These are phyloP conservation scores for Syrmaticus mikado DNA, from an alignment of 2,113 vertebrate genomes.

Conservation along the genomic window DNA sequence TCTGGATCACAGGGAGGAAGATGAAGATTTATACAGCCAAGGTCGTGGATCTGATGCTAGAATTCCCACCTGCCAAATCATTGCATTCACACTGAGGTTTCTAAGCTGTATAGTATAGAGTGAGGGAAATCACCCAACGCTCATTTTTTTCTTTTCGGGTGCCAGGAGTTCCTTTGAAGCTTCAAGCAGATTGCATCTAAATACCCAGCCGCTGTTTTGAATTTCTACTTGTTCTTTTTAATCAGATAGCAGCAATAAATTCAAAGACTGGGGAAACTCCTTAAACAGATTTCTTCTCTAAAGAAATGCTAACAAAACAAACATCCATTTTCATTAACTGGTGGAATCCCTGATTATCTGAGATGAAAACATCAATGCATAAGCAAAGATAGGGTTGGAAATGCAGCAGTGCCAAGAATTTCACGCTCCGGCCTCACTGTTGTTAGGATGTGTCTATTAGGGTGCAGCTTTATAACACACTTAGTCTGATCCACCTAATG, in stretches of 20 bases:
- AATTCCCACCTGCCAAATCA: neutral
- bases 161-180: neutral
- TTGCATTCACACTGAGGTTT: rapidly evolving
- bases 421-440: neutral
- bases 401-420: neutral
- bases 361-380: neutral
- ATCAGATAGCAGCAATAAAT: neutral
- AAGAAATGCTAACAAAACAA: neutral
- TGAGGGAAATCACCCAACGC: neutral
- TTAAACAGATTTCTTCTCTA: neutral
- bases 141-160: neutral
- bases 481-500: neutral
- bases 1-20: rapidly evolving
- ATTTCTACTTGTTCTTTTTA: neutral
- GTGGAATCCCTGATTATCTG: rapidly evolving
- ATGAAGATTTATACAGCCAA: neutral
- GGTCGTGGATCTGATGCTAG: rapidly evolving
- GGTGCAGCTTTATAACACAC: neutral
- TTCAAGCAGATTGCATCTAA: neutral
- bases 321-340: neutral
- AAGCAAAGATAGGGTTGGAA: neutral
- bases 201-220: neutral
- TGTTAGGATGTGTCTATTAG: neutral
- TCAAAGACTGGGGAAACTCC: neutral
- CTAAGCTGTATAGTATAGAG: neutral